Percentiles rank a stretch among this genome's conserved stretches.
phyloP scores from a whole-genome alignment of 2,113 vertebrate species.

The Trochalopteron elliotii region DNA sequence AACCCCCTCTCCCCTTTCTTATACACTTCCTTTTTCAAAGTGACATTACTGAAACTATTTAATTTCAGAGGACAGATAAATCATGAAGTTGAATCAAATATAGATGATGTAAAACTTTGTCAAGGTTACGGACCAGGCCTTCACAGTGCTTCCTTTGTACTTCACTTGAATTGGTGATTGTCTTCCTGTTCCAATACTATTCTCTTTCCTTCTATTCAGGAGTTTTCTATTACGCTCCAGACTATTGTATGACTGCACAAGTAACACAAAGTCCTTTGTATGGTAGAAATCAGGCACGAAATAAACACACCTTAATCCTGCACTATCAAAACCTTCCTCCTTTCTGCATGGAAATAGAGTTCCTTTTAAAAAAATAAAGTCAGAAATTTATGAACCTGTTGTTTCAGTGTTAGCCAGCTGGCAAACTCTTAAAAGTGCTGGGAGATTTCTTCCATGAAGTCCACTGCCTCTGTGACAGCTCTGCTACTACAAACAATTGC shows the following conservation, averaged over 20 bases:
- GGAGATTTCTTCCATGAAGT: background rate
- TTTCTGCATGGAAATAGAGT: background rate
- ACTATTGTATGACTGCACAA: constrained; percentile 57
- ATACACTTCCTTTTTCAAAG: background rate
- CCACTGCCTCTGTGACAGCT: background rate
- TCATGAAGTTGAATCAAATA: background rate
- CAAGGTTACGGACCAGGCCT: constrained; percentile 7
- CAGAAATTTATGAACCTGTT: background rate
- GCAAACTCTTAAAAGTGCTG: background rate
- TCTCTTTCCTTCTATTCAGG: constrained; percentile 76
- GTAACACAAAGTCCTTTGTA: constrained; percentile 66
- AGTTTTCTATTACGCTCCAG: constrained; percentile 72
- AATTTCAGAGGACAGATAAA: constrained; percentile 30
- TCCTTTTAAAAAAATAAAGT: background rate
- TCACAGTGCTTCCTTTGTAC: constrained; percentile 68
- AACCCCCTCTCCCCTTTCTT: background rate
- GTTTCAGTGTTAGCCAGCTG: background rate
- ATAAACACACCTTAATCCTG: constrained; percentile 49
- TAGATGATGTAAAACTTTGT: constrained; percentile 41
- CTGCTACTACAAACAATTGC: background rate
- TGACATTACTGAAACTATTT: constrained; percentile 2
- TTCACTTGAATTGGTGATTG: constrained; percentile 53
- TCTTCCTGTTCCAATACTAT: constrained; percentile 58
- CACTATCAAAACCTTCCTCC: background rate
- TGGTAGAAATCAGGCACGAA: constrained; percentile 20